Percentiles rank a stretch among this genome's conserved stretches.
Conservation (phyloP, 2,888 invertebrate genomes). For the Phania funesta region DNA sequence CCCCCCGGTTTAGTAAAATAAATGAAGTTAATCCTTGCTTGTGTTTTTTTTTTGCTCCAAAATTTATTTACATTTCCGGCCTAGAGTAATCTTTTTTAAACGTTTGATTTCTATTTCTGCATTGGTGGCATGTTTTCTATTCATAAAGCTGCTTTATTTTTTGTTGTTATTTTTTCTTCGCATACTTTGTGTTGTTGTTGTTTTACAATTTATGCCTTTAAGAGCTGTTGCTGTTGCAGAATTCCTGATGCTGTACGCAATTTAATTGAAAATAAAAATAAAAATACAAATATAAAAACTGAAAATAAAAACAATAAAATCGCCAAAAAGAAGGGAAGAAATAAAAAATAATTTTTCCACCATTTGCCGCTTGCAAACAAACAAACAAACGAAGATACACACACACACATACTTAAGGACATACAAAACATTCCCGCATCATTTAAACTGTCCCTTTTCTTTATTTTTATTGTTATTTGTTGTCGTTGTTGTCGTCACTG, state of each 20-base stretch:
- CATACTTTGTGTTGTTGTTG: conserved; percentile 8
- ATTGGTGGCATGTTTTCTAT: conserved; percentile 54
- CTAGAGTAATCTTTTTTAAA: conserved; percentile 13
- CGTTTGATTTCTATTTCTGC: conserved; percentile 40
- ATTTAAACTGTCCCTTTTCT: conserved; percentile 50
- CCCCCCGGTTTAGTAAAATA: not conserved
- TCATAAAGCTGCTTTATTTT: conserved; percentile 17
- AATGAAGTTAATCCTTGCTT: not conserved
- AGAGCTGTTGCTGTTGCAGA: conserved; percentile 14
- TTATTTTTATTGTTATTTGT: conserved; percentile 52
- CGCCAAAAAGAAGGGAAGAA: too few relatives aligned
- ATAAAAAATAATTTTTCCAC: conserved; percentile 42
- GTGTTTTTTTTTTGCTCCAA: not conserved
- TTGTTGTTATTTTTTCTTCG: not conserved
- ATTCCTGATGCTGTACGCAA: conserved; percentile 46
- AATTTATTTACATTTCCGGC: conserved; percentile 5
- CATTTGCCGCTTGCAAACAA: conserved; percentile 3
- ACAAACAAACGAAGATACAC: not conserved
- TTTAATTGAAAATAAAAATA: conserved; percentile 67
- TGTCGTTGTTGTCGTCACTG: conserved; percentile 42
- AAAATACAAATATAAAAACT: conserved; percentile 59
- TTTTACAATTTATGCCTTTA: conserved; percentile 38
- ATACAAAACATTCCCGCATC: conserved; percentile 9
- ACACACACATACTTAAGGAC: not conserved
- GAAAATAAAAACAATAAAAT: conserved; percentile 20